phyloP scores from a whole-genome alignment of 2,888 invertebrate genomes.

The Liodrosophila aerea region DNA sequence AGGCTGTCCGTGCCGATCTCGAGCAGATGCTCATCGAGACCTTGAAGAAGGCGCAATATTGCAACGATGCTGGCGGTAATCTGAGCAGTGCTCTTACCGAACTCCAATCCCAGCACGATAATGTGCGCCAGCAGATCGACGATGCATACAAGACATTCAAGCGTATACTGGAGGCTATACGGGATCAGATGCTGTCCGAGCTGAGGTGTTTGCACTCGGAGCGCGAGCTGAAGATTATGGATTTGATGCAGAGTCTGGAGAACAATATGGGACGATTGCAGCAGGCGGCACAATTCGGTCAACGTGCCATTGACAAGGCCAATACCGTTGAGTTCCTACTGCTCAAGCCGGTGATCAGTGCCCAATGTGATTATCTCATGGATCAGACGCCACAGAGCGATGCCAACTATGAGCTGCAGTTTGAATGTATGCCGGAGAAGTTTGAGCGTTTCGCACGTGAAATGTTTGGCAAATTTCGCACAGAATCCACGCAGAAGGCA shows the following conservation, averaged over 20 bases:
- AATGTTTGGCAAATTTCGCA: slow-evolving; percentile 89
- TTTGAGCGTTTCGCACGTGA: slow-evolving; percentile 89
- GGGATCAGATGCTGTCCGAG: slow-evolving; percentile 89
- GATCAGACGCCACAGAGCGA: slow-evolving; percentile 92
- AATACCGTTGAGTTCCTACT: slow-evolving; percentile 93
- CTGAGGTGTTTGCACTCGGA: slow-evolving; percentile 90
- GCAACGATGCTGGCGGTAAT: slow-evolving; percentile 89
- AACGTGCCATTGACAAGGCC: slow-evolving; percentile 91
- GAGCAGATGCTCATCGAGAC: slow-evolving; percentile 89
- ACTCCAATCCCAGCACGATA: slow-evolving; percentile 92
- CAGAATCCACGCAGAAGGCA: slow-evolving; percentile 83
- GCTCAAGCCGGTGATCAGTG: slow-evolving; percentile 90
- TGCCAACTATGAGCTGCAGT: slow-evolving; percentile 90
- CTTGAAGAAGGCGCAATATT: slow-evolving; percentile 87
- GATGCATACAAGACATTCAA: slow-evolving; percentile 91
- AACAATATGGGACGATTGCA: slow-evolving; percentile 93
- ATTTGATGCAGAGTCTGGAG: slow-evolving; percentile 91
- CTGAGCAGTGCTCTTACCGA: slow-evolving; percentile 92
- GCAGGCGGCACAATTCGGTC: slow-evolving; percentile 93
- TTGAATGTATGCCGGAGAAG: slow-evolving; percentile 90
- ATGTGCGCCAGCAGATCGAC: slow-evolving; percentile 91
- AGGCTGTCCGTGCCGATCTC: slow-evolving; percentile 90
- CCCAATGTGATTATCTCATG: slow-evolving; percentile 90
- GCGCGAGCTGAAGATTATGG: slow-evolving; percentile 95
- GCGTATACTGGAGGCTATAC: slow-evolving; percentile 90